Conservation (phyloP, 2,888 invertebrate genomes). For the Atherix ibis region DNA sequence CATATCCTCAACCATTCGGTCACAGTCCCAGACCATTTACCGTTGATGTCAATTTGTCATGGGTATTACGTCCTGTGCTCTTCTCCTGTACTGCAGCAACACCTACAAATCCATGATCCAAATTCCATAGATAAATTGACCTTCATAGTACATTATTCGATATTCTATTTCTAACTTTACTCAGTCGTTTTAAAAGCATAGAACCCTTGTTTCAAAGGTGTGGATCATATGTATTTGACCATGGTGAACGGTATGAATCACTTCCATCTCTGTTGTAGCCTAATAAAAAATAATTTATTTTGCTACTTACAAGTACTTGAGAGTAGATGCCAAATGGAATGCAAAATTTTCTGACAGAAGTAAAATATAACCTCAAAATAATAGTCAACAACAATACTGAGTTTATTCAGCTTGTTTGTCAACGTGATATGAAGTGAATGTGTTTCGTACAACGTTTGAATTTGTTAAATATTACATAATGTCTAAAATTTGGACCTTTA, state of each 20-base stretch:
- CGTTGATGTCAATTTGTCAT: conserved; percentile 97
- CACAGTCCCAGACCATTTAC: no score
- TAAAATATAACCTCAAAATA: no score
- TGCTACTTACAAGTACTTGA: no score
- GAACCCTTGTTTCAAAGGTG: conserved; percentile 96
- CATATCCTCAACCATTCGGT: conserved; percentile 97
- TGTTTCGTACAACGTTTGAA: no score
- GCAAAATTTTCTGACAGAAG: no score
- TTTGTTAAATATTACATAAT: no score
- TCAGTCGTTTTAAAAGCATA: conserved; percentile 89
- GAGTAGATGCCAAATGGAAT: no score
- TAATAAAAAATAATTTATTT: conserved; percentile 92
- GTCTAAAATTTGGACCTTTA: no score
- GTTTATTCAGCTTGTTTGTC: no score
- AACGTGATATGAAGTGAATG: no score
- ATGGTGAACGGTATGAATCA: conserved; percentile 95
- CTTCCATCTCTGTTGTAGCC: conserved; percentile 99
- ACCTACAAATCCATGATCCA: conserved; percentile 96
- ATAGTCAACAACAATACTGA: no score
- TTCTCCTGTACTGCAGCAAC: conserved; percentile 98
- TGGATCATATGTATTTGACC: conserved; percentile 98
- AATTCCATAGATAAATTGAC: conserved; percentile 99
- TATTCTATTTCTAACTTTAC: conserved; percentile 95
- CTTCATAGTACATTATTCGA: conserved; percentile 98
- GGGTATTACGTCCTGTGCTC: conserved; percentile 81